Base-by-base conservation (phyloP, 2,888 invertebrate genomes). In the Lathronympha strigana region DNA sequence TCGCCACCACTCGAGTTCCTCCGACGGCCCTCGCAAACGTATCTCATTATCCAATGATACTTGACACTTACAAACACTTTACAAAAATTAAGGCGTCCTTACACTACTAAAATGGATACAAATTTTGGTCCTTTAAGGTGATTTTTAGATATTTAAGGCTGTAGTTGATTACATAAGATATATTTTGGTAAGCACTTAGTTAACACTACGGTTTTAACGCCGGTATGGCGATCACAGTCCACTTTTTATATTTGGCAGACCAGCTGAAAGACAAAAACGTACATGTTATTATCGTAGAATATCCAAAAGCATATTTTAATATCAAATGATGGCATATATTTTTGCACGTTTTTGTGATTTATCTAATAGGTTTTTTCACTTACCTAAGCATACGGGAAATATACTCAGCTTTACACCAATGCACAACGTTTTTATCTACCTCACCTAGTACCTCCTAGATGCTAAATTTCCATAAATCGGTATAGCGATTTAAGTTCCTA, bases 61-160 rank as follows among this genome's bases (percentile, higher is more conserved):
- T 63, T 31, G 47, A 43, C 58, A 57, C 58, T 63, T 53, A 58
- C 40, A 53, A 60, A 64, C 61, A 67, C 60, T 63, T 50, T 78
- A 86, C 83, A 78, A 90, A 89, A 86, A 80, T 81, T 89, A 89
- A 90, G 90, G 90, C 90, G 83, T 77, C 67, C 71, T 72, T 78
- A 79, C 77, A 80, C 78, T 80, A 78, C 76, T 77, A 86, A 86
- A 87, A 79, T 74, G 77, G 75, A 79, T 85, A 82, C 75, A 88
- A 90, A 92, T 72, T 67, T 90, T 91, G 91, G 91, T 90, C 91
- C 91, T 89, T 88, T 86, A 80, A 87, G 86, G 86, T 87, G 73
- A 76, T 74, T 81, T 81, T 81, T 81, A 77, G 79, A 73, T 80
- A 72, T 72, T 74, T 89, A 90, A 90, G 90, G 90, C 89, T 86